These are phyloP conservation scores for Macrophya annulata DNA, from an alignment of 2,888 invertebrate genomes.

Conservation along the genomic window DNA sequence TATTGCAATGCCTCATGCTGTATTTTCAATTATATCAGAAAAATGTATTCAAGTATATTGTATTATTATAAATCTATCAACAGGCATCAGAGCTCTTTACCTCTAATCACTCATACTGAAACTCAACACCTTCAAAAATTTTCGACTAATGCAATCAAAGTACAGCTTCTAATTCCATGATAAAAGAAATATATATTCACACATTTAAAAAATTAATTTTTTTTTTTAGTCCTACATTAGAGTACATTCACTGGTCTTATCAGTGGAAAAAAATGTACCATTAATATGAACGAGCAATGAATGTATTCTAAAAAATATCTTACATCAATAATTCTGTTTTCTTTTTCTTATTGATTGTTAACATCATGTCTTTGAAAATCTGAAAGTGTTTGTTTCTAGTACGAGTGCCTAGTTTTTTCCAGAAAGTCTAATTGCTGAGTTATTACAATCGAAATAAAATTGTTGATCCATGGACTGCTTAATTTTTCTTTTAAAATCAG, in stretches of 20 bases:
- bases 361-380: background rate
- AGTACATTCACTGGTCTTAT: background rate
- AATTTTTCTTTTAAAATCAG: background rate
- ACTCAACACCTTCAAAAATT: background rate
- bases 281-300: background rate
- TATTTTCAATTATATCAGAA: conserved; percentile 1
- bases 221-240: background rate
- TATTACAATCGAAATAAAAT: background rate
- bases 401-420: background rate
- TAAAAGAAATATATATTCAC: background rate
- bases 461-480: background rate
- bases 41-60: background rate
- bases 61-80: conserved; percentile 11
- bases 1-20: background rate
- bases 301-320: background rate
- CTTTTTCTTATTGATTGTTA: background rate
- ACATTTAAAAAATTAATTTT: background rate
- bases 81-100: conserved; percentile 12
- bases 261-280: too few relatives aligned
- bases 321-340: background rate
- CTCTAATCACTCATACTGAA: conserved; percentile 14
- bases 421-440: background rate
- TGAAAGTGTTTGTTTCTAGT: background rate
- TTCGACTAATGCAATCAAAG: background rate
- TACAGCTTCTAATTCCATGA: background rate